phyloP scores from a whole-genome alignment of 2,888 invertebrate genomes.

The Noctua pronuba region DNA sequence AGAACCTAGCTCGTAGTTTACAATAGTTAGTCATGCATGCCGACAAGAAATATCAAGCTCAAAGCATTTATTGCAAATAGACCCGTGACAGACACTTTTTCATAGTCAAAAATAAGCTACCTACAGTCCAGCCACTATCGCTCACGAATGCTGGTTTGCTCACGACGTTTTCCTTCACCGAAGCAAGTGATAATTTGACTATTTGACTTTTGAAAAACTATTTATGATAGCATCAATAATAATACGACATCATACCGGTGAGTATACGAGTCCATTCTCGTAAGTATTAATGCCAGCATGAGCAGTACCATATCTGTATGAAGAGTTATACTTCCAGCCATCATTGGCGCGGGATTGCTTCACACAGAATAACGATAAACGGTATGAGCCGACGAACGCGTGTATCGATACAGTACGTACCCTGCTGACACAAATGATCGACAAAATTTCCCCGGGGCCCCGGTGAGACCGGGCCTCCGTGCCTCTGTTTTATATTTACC shows the following conservation, averaged over 20 bases:
- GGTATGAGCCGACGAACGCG: slow-evolving; percentile 61
- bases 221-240: not conserved
- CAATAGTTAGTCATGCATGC: too few relatives aligned
- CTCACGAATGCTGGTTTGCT: too few relatives aligned
- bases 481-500: slow-evolving; percentile 75
- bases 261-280: not conserved
- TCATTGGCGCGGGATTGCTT: slow-evolving; percentile 47
- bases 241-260: not conserved
- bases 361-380: slow-evolving; percentile 61
- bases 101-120: too few relatives aligned
- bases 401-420: slow-evolving; percentile 73
- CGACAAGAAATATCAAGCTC: too few relatives aligned
- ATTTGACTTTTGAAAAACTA: not conserved
- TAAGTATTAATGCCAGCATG: not conserved
- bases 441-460: slow-evolving; percentile 76
- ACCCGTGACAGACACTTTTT: too few relatives aligned
- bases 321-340: slow-evolving; percentile 14
- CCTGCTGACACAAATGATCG: slow-evolving; percentile 78
- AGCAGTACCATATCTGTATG: not conserved
- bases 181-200: too few relatives aligned
- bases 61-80: too few relatives aligned
- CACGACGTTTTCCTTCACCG: too few relatives aligned
- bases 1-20: too few relatives aligned
- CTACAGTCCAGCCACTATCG: too few relatives aligned
- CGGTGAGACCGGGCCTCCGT: slow-evolving; percentile 50